A percentile compares a stretch with the other conserved stretches of the same genome.
phyloP scores from a whole-genome alignment of 2,797 vertebrate species.

The Rhabdomys pumilio region DNA sequence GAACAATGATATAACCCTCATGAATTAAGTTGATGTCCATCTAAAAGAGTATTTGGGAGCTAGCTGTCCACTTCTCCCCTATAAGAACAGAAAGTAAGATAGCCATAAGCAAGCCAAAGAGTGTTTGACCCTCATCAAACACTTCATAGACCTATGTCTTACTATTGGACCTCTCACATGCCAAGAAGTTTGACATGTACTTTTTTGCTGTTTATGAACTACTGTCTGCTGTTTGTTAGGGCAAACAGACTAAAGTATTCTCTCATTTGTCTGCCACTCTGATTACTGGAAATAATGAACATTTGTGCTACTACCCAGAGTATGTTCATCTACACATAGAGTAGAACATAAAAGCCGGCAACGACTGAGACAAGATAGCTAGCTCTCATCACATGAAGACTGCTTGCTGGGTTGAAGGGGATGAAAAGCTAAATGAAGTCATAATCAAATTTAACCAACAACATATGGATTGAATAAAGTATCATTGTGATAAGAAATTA shows the following conservation, averaged over 20 bases:
- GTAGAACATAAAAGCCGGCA: neutral
- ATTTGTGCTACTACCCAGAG: neutral
- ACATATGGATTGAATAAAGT: neutral
- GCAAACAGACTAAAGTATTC: neutral
- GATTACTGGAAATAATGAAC: neutral
- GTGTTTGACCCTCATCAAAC: neutral
- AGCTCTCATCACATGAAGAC: neutral
- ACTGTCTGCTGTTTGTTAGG: neutral
- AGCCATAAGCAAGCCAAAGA: neutral
- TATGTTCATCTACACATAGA: neutral
- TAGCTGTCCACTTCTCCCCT: neutral
- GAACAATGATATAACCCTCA: neutral
- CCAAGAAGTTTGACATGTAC: neutral
- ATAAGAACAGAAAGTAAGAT: neutral
- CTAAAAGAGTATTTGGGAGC: neutral
- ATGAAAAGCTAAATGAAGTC: constrained; percentile 33
- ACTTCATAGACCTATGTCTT: neutral
- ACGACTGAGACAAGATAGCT: neutral
- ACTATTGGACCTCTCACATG: neutral
- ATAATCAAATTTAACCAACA: neutral
- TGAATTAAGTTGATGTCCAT: neutral
- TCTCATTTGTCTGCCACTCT: neutral
- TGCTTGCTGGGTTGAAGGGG: neutral
- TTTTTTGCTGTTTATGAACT: neutral
- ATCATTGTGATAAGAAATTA: neutral